phyloP scores from a whole-genome alignment of 2,113 vertebrate species.

The Amia ocellicauda region DNA sequence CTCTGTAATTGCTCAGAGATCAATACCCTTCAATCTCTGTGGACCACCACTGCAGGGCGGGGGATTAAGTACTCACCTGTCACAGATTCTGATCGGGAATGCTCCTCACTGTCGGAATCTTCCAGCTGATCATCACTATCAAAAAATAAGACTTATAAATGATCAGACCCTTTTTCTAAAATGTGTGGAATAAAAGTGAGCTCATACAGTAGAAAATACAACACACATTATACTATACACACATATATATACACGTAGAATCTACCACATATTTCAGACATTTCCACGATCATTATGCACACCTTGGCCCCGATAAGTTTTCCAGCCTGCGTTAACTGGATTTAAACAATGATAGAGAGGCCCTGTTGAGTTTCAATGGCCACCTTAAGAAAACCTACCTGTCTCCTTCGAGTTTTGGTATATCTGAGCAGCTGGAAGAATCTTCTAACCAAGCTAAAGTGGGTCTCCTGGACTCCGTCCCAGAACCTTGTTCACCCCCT shows the following conservation, averaged over 20 bases:
- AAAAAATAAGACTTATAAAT: slow-evolving; percentile 21
- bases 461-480: slow-evolving; percentile 85
- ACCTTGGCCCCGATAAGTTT: too few relatives aligned
- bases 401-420: slow-evolving; percentile 97
- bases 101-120: slow-evolving; percentile 97
- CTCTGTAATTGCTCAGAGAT: background rate
- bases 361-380: too few relatives aligned
- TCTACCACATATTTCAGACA: too few relatives aligned
- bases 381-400: slow-evolving; percentile 65
- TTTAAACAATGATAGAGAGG: too few relatives aligned
- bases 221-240: background rate
- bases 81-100: slow-evolving; percentile 95
- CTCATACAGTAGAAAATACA: background rate
- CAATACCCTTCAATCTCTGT: background rate
- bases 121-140: slow-evolving; percentile 93
- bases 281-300: too few relatives aligned
- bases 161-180: too few relatives aligned
- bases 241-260: too few relatives aligned
- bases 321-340: too few relatives aligned
- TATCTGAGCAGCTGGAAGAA: slow-evolving; percentile 92
- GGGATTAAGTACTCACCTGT: slow-evolving; percentile 69
- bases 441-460: slow-evolving; percentile 94
- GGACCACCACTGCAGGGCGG: background rate
- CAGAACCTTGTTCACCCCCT: slow-evolving; percentile 78
- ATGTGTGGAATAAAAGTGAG: slow-evolving; percentile 10